phyloP scores from a whole-genome alignment of 1,140 invertebrate genomes.

The Arion vulgaris region DNA sequence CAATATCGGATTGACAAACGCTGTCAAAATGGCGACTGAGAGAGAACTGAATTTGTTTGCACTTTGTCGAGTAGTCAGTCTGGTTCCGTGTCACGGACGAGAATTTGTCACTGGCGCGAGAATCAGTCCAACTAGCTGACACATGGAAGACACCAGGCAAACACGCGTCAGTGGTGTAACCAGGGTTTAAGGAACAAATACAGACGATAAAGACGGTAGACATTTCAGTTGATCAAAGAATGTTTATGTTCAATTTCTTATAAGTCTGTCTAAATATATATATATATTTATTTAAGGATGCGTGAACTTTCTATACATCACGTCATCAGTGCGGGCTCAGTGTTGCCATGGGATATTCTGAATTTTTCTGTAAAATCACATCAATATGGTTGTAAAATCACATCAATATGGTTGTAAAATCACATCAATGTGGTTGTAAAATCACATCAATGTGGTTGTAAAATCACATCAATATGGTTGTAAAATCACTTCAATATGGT shows the following conservation, averaged over 20 bases:
- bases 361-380: too few species aligned
- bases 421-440: too few species aligned
- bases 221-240: neutral
- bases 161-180: neutral
- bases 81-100: neutral
- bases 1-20: neutral
- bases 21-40: neutral
- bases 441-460: too few species aligned
- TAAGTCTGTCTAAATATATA: neutral
- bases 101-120: conserved; percentile 3
- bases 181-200: neutral
- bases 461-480: too few species aligned
- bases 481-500: too few species aligned
- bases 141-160: neutral
- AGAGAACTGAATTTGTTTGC: neutral
- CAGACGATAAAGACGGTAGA: neutral
- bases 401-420: too few species aligned
- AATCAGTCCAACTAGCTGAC: neutral
- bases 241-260: neutral
- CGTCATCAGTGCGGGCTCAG: too few species aligned
- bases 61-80: neutral
- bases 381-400: too few species aligned
- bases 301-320: too few species aligned
- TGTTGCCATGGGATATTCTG: too few species aligned
- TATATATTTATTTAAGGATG: too few species aligned